phyloP scores from a whole-genome alignment of 2,888 invertebrate species.

The Torymus auratus region DNA sequence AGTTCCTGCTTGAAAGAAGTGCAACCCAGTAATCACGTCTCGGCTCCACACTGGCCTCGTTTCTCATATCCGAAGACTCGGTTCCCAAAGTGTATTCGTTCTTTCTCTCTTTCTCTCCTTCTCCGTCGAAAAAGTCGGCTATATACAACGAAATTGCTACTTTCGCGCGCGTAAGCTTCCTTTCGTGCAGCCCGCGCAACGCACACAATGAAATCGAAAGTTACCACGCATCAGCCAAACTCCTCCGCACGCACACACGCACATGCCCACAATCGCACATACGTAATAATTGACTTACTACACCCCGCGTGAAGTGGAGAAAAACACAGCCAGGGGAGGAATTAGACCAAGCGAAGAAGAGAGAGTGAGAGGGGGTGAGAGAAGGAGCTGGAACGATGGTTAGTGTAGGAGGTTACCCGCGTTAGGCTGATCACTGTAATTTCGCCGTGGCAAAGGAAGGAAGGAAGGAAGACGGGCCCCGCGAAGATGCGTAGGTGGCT shows the following conservation, averaged over 20 bases:
- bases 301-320: background rate
- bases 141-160: constrained; percentile 47
- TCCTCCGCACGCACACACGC: background rate
- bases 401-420: constrained; percentile 52
- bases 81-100: constrained; percentile 22
- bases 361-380: constrained; percentile 37
- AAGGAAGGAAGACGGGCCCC: constrained; percentile 50
- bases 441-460: constrained; percentile 40
- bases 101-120: background rate
- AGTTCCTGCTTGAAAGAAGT: background rate
- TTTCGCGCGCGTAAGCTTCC: constrained; percentile 48
- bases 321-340: constrained; percentile 25
- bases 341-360: constrained; percentile 47
- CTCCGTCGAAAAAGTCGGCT: background rate
- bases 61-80: constrained; percentile 17
- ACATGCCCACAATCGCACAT: background rate
- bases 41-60: background rate
- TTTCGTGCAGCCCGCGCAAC: constrained; percentile 29
- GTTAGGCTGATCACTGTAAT: constrained; percentile 57
- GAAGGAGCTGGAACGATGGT: constrained; percentile 42
- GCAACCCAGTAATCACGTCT: background rate
- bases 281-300: constrained; percentile 42
- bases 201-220: constrained; percentile 54
- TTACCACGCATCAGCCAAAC: constrained; percentile 3
- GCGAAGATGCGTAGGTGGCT: constrained; percentile 53